These are phyloP conservation scores for Oceanodroma tethys DNA, from an alignment of 2,113 vertebrate species.

Conservation along the genomic window DNA sequence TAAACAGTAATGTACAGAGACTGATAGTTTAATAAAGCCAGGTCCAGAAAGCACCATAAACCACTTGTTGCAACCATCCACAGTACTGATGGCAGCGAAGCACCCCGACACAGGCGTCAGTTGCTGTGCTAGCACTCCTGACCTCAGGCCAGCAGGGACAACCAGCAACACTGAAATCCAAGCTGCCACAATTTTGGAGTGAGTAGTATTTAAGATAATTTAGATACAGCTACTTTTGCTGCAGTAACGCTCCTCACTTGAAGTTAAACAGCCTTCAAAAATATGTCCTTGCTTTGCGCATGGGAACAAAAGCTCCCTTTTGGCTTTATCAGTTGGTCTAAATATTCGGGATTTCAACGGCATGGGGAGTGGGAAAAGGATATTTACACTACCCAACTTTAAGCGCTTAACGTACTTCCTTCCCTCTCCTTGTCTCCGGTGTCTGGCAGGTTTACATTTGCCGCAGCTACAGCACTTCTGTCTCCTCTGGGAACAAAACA, in stretches of 20 bases:
- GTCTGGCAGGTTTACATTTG: slow-evolving; percentile 21
- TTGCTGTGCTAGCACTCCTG: not conserved
- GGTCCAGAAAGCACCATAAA: not conserved
- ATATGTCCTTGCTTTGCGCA: rapidly evolving
- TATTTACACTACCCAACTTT: slow-evolving; percentile 46
- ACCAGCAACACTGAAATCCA: not conserved
- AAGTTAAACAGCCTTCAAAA: not conserved
- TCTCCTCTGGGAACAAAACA: slow-evolving; percentile 30
- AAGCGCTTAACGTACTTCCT: slow-evolving; percentile 7
- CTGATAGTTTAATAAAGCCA: not conserved
- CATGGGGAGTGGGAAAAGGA: slow-evolving; percentile 14
- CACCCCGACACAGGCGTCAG: not conserved
- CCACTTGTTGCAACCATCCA: not conserved
- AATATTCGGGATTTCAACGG: not conserved
- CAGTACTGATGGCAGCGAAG: not conserved
- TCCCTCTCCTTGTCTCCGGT: slow-evolving; percentile 11
- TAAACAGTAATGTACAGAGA: not conserved
- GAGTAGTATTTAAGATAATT: not conserved
- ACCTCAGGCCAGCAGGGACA: not conserved
- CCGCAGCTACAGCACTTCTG: not conserved
- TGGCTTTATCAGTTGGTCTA: slow-evolving; percentile 15
- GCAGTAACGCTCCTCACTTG: not conserved
- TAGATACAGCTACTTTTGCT: not conserved
- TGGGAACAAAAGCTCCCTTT: not conserved
- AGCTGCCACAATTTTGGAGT: not conserved